These are phyloP conservation scores for Apostichopus parvimensis DNA, from an alignment of 35 echinoderm and acorn worm species.

Conservation along the genomic window DNA sequence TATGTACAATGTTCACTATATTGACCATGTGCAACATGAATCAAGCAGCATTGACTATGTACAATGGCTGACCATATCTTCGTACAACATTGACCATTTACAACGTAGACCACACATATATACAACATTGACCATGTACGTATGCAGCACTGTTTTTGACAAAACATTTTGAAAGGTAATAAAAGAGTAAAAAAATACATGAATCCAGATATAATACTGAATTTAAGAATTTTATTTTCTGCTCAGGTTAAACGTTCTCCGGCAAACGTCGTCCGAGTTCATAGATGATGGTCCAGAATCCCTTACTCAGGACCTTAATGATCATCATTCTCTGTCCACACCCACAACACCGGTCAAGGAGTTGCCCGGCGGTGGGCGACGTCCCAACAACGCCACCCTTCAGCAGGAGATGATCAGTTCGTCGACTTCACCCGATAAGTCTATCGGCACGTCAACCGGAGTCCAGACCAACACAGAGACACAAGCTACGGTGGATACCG, in stretches of 20 bases:
- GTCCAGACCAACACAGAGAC: conserved; percentile 70
- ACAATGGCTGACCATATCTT: too few relatives aligned
- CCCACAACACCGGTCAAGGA: conserved; percentile 68
- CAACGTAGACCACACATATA: too few relatives aligned
- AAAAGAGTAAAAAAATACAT: too few relatives aligned
- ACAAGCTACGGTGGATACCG: conserved; percentile 82
- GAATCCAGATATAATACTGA: too few relatives aligned
- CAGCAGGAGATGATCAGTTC: conserved; percentile 82
- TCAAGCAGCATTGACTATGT: too few relatives aligned
- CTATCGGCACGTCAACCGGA: not conserved
- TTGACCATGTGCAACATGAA: too few relatives aligned
- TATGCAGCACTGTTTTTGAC: too few relatives aligned
- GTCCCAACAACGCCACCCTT: conserved; percentile 75
- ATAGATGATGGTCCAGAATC: conserved; percentile 61
- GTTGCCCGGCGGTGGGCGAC: conserved; percentile 23
- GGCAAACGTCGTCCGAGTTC: conserved; percentile 32
- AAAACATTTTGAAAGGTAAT: too few relatives aligned
- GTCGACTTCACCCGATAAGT: conserved; percentile 8
- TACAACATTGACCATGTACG: too few relatives aligned
- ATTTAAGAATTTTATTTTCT: not conserved
- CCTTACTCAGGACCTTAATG: conserved; percentile 62
- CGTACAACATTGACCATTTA: too few relatives aligned
- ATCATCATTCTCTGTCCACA: conserved; percentile 32
- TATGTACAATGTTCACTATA: too few relatives aligned
- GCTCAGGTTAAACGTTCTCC: conserved; percentile 67